Evolutionary conservation across 2,113 vertebrate genomes (phyloP).

Genomic region (Hystrix cristata): DNA sequence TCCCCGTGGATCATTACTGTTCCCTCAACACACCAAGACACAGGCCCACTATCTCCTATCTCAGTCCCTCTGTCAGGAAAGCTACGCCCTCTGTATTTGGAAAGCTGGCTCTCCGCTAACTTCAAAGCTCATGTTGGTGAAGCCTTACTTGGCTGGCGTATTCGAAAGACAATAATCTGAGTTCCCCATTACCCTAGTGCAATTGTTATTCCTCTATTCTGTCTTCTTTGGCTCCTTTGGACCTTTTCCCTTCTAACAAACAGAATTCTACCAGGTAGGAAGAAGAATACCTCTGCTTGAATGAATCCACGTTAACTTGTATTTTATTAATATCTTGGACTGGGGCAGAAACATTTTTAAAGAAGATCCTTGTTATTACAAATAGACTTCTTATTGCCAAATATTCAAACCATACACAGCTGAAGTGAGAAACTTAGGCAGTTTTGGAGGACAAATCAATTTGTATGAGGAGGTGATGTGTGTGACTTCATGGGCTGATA

Average conservation of each 20-base stretch:
- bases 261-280: background rate
- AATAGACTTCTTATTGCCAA: background rate
- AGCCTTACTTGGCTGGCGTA: background rate
- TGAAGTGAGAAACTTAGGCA: background rate
- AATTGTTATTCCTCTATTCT: background rate
- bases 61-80: background rate
- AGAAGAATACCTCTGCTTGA: background rate
- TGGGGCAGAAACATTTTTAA: background rate
- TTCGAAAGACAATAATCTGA: background rate
- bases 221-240: background rate
- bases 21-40: background rate
- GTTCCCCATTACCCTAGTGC: background rate
- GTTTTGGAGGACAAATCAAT: background rate
- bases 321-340: conserved; percentile 17
- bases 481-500: background rate
- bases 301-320: conserved; percentile 9
- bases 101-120: background rate
- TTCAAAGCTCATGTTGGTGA: background rate
- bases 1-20: background rate
- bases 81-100: background rate
- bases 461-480: background rate
- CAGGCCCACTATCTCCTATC: background rate
- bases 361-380: conserved; percentile 11
- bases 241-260: background rate
- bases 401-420: background rate